These are phyloP conservation scores for Pachycephus smyrnensis DNA, from an alignment of 2,888 invertebrate genomes.

Conservation along the genomic window DNA sequence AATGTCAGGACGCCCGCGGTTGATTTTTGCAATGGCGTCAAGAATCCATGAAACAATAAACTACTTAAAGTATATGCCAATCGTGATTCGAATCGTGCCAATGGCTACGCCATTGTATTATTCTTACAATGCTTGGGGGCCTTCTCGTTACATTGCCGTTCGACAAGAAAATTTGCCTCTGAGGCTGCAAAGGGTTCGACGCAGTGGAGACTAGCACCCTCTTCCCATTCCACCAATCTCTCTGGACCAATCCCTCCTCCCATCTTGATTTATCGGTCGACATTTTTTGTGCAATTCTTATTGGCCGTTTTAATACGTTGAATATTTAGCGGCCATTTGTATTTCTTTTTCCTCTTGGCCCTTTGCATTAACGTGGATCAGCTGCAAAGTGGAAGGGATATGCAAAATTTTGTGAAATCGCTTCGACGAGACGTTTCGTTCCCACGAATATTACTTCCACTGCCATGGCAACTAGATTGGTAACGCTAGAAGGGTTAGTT, in stretches of 20 bases:
- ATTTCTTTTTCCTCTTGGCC: not conserved
- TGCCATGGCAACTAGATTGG: not conserved
- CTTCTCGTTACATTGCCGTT: conserved; percentile 41
- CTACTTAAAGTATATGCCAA: not conserved
- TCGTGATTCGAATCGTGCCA: too few species aligned
- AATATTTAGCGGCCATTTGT: conserved; percentile 36
- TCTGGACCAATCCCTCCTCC: conserved; percentile 7
- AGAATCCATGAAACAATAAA: not conserved
- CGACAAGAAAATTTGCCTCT: conserved; percentile 56
- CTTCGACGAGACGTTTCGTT: not conserved
- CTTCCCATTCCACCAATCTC: conserved; percentile 13
- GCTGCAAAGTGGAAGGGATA: not conserved
- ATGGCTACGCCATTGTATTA: not conserved
- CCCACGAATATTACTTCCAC: not conserved
- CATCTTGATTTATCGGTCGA: conserved; percentile 56
- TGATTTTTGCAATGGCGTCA: conserved; percentile 48
- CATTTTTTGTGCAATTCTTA: conserved; percentile 55
- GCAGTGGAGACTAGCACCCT: conserved; percentile 3
- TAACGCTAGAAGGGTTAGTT: not conserved
- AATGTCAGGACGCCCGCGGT: conserved; percentile 41
- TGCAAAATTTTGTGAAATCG: not conserved
- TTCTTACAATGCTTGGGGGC: conserved; percentile 21
- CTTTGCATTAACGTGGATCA: not conserved
- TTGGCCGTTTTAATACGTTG: conserved; percentile 57
- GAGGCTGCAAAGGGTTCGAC: conserved; percentile 24